Base-by-base conservation (phyloP, 1,140 invertebrate genomes). In the Caenorhabditis brenneri region DNA sequence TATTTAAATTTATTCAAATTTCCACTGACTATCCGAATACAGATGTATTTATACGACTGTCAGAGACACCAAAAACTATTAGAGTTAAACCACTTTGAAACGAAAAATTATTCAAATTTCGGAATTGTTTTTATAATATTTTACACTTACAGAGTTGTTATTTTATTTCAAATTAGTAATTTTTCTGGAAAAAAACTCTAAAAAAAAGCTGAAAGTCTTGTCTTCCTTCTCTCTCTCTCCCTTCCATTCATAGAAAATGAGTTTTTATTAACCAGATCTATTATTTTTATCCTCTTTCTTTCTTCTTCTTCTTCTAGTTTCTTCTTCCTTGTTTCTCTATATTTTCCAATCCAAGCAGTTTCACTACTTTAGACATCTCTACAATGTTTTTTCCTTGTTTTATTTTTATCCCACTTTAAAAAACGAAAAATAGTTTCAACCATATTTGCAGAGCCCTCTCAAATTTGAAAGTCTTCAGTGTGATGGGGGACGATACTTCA, bases 1-100 rank as follows among this genome's bases (percentile, higher is more conserved):
- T 74, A 74, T 74, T 74, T 31, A 74, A 74, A 74, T 74, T 74
- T 74, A 74, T 74, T 74, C 3, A 74, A 74, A 74, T 74, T 74
- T 42, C n/a, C 36, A n/a, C 2, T n/a, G 65, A 15, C 36, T 19
- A 31, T 74, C 65, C n/a, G n/a, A 39, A n/a, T 74, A 19, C 36
- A 74, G 65, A 74, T 42, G 65, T 74, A 74, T 74, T 74, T 74
- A 74, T 39, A 42, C 65, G 39, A 42, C 19, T 22, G 12, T 74
- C 65, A 24, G 33, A 12, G 36, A 2, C 36, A 31, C 29, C 58
- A 24, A 74, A 46, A 74, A 74, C 36, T 39, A 74, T 46, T 33
- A 39, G 48, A 51, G 65, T 74, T 74, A 74, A 74, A 74, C 65
- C 65, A 42, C 22, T 74, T 65, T 16, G 15, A 4, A 16, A 36